phyloP scores from a whole-genome alignment of 2,113 vertebrate species.

The Ageneiosus marmoratus region DNA sequence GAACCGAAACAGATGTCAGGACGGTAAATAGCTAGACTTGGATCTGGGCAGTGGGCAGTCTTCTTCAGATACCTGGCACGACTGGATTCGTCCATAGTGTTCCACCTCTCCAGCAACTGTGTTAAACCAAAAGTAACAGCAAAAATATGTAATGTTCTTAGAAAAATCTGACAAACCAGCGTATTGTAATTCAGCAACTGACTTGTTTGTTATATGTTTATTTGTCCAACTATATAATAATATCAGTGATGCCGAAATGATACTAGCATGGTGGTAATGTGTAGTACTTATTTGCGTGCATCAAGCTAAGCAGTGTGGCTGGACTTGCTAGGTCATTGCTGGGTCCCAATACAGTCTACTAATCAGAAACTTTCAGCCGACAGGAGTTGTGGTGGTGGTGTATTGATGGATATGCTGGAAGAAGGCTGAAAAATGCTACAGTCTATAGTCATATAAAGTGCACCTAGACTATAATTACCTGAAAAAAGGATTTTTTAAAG shows the following conservation, averaged over 20 bases:
- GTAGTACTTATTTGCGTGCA: neutral
- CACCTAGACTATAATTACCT: too few species aligned
- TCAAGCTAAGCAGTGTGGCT: neutral
- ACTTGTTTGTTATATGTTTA: neutral
- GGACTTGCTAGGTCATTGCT: neutral
- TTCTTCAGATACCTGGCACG: slow-evolving; percentile 80
- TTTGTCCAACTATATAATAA: neutral
- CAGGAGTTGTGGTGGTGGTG: too few species aligned
- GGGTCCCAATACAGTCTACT: neutral
- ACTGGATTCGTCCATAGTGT: slow-evolving; percentile 73
- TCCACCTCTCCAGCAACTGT: slow-evolving; percentile 86
- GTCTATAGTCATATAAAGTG: too few species aligned
- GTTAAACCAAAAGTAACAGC: neutral
- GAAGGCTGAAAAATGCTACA: too few species aligned
- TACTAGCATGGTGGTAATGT: neutral
- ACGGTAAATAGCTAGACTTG: slow-evolving; percentile 78
- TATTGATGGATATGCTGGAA: too few species aligned
- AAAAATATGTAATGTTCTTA: neutral
- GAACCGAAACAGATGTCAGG: slow-evolving; percentile 89
- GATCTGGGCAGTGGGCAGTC: slow-evolving; percentile 81
- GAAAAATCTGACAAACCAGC: neutral
- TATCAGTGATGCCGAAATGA: neutral
- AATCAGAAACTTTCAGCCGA: too few species aligned
- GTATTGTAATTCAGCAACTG: neutral
- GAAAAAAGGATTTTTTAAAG: too few species aligned